Base-by-base conservation (phyloP, 2,797 vertebrate genomes). In the Muscicapa comitata region DNA sequence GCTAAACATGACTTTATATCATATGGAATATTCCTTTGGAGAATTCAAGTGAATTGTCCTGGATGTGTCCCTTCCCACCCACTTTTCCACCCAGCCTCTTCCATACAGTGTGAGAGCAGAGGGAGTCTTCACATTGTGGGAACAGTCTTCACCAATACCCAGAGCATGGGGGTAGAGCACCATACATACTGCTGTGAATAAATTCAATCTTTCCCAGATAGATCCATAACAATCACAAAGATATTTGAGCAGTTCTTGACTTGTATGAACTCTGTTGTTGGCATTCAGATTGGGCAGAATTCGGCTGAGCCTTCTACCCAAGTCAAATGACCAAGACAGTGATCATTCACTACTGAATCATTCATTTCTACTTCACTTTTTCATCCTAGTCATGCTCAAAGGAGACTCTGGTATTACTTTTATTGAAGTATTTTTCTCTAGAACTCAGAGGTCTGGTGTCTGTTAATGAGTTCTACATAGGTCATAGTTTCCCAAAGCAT, bases 271-370 rank as follows among this genome's bases (percentile, higher is more conserved):
- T 75, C 28, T 31, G 28, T 16, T 61, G 24, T 38, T 50, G 50
- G 24, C 43, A 47, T 54, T 84, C 51, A 75, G 47, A 55, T 51
- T 51, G 11, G 42, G 58, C 23, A 92, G 59, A 93, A 87, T 68
- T 42, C 51, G 76, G 35, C 21, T 82, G 31, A 73, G 25, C 9
- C 8, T 87, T 57, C 43, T 53, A 21, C 31, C 25, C 12, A n/a
- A 87, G 48, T 73, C 88, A 87, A 93, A 87, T 95, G 78, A 89
- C 74, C 58, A 74, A 54, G 38, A 70, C 40, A 90, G 21, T 14
- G 28, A 59, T 68, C 70, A 93, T 67, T 92, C 70, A 78, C 29
- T 26, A 35, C 43, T 95, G 90, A 96, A 66, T 93, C 87, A 84
- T 50, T 50, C 26, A 65, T 28, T 78, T 84, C 58, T 77, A 54